Conservation (phyloP, 2,888 invertebrate genomes). For the Aleiodes alternator region DNA sequence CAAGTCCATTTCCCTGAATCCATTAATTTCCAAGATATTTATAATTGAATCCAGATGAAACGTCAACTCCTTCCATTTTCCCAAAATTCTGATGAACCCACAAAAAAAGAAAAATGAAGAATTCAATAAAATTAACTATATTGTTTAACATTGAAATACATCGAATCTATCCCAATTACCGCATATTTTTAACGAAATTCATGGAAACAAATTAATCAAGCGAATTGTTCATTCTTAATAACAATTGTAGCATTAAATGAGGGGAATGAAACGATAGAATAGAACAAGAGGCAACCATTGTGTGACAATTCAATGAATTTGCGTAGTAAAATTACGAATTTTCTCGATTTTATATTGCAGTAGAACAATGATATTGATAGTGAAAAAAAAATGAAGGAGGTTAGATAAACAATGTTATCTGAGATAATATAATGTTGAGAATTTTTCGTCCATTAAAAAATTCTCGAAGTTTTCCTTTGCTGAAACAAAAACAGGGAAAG, state of each 20-base stretch:
- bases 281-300: constrained; percentile 17
- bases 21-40: no score
- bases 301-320: constrained; percentile 5
- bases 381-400: background rate
- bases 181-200: no score
- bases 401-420: constrained; percentile 11
- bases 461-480: constrained; percentile 5
- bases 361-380: background rate
- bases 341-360: background rate
- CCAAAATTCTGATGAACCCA: no score
- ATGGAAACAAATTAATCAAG: no score
- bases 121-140: no score
- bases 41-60: no score
- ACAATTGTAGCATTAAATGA: background rate
- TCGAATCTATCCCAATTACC: no score
- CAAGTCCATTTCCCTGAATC: no score
- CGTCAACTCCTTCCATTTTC: no score
- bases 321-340: constrained; percentile 16
- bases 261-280: background rate
- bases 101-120: no score
- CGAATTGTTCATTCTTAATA: no score
- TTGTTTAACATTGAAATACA: no score
- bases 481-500: background rate
- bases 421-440: background rate
- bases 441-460: background rate